phyloP scores from a whole-genome alignment of 2,797 vertebrate species.

The Neosilurus hyrtlii region DNA sequence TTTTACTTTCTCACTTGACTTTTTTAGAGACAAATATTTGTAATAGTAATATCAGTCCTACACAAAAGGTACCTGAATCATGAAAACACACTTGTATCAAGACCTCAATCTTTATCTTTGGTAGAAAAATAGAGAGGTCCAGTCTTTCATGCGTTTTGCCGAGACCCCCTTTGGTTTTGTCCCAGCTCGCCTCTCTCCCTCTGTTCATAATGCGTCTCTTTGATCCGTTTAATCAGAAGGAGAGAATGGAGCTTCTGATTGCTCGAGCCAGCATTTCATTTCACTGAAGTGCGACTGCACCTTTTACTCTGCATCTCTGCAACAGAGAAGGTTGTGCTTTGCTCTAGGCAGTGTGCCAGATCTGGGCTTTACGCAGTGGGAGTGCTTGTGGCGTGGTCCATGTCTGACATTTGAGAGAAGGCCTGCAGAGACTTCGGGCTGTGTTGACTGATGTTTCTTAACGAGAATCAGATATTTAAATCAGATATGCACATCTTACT shows the following conservation, averaged over 20 bases:
- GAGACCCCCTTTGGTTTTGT: conserved; percentile 55
- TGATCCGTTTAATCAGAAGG: not conserved
- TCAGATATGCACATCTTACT: conserved; percentile 39
- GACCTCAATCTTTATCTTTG: not conserved
- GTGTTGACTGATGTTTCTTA: conserved; percentile 39
- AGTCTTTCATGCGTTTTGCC: conserved; percentile 67
- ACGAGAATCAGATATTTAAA: conserved; percentile 58
- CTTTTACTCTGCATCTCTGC: conserved; percentile 33
- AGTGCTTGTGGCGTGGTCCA: conserved; percentile 17
- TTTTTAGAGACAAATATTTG: not conserved
- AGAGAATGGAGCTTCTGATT: conserved; percentile 29
- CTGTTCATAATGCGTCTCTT: conserved; percentile 13
- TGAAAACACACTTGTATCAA: not conserved
- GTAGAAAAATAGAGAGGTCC: conserved; percentile 50
- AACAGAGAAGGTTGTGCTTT: conserved; percentile 35
- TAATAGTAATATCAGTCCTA: not conserved
- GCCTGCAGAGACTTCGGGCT: conserved; percentile 24
- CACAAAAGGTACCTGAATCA: not conserved
- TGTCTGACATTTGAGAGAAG: conserved; percentile 37
- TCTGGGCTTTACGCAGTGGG: conserved; percentile 14
- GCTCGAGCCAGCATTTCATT: conserved; percentile 18
- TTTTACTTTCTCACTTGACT: no score
- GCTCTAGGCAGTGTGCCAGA: conserved; percentile 29
- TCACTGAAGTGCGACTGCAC: conserved; percentile 1
- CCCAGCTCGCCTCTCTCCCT: conserved; percentile 49